phyloP scores from a whole-genome alignment of 2,797 vertebrate species.

The Gymnodraco acuticeps region DNA sequence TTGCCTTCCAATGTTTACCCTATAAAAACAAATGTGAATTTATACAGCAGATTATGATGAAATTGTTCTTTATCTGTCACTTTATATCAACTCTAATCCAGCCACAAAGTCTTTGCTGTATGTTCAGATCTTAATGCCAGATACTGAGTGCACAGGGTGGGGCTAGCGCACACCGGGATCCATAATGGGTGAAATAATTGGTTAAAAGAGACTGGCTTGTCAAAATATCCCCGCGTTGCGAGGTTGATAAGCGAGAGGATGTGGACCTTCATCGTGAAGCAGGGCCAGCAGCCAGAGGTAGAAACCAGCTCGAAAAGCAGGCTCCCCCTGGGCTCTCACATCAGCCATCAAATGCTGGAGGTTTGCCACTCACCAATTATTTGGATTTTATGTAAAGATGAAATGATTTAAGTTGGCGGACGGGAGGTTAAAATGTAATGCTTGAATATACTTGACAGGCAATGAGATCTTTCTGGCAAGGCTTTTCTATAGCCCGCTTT shows the following conservation, averaged over 20 bases:
- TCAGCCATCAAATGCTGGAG: slow-evolving; percentile 79
- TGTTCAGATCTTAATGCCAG: slow-evolving; percentile 61
- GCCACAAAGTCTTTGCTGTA: slow-evolving; percentile 43
- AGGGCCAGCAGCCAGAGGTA: slow-evolving; percentile 77
- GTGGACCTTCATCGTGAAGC: slow-evolving; percentile 71
- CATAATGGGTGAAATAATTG: slow-evolving; percentile 85
- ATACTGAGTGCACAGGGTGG: slow-evolving; percentile 59
- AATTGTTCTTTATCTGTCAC: slow-evolving; percentile 29
- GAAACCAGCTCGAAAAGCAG: slow-evolving; percentile 75
- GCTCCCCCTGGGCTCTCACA: slow-evolving; percentile 78
- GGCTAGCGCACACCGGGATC: slow-evolving; percentile 56
- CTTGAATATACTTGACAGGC: slow-evolving; percentile 79
- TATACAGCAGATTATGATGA: slow-evolving; percentile 34
- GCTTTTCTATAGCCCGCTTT: slow-evolving; percentile 57
- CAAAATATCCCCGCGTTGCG: slow-evolving; percentile 73
- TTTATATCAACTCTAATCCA: slow-evolving; percentile 35
- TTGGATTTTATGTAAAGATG: slow-evolving; percentile 86
- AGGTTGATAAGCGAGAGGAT: slow-evolving; percentile 77
- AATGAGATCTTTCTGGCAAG: slow-evolving; percentile 71
- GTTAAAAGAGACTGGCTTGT: slow-evolving; percentile 81
- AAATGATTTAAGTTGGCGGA: slow-evolving; percentile 82
- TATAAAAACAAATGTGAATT: slow-evolving; percentile 38
- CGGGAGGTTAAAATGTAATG: slow-evolving; percentile 67
- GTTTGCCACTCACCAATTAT: slow-evolving; percentile 85
- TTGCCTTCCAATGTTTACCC: slow-evolving; percentile 10